Base-by-base conservation (phyloP, 2,797 vertebrate genomes). In the Muscicapa comitata region DNA sequence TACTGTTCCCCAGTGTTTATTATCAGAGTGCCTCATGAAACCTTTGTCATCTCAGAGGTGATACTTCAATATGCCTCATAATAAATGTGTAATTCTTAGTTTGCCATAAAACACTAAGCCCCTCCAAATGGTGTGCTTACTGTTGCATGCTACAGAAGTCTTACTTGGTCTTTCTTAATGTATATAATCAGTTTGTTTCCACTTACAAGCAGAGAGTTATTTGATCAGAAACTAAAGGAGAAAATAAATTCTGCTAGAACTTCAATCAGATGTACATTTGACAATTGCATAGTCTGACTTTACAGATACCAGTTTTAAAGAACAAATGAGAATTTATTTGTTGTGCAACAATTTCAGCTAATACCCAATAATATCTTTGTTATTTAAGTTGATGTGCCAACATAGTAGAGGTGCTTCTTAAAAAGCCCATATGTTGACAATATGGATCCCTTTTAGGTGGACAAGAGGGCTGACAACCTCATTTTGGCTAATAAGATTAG, bases 401-500 rank as follows among this genome's bases (percentile, higher is more conserved):
- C 47, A n/a, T 54, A 62, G 59, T 47, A 66, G 53, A 93, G 58
- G 53, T 42, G 47, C 43, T 54, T 78, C 43, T 93, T 96, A 57
- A 79, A 78, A 75, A 75, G 48, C 17, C 55, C 33, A 33, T 54
- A 25, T 72, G 28, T 75, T 83, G 31, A 26, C 55, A 23, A 13
- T 25, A 14, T 3, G 19, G 47, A 89, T 81, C n/a, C 28, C 18
- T 55, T 94, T 72, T 50, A 72, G 38, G 24, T 29, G 79, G 63
- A 66, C 42, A 57, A 43, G 57, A 79, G 24, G 38, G 18, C 14
- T 55, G 55, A 47, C 33, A 74, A 17, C 50, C 66, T 71, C 31
- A 58, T 74, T 71, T 43, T 63, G 50, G 45, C 31, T 94, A 94
- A 87, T 90, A 70, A 94, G 90, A 96, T 97, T 75, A 90, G 57